A percentile compares a stretch with the other conserved stretches of the same genome.
phyloP scores from a whole-genome alignment of 1,140 invertebrate genomes.

The Cyclina sinensis region DNA sequence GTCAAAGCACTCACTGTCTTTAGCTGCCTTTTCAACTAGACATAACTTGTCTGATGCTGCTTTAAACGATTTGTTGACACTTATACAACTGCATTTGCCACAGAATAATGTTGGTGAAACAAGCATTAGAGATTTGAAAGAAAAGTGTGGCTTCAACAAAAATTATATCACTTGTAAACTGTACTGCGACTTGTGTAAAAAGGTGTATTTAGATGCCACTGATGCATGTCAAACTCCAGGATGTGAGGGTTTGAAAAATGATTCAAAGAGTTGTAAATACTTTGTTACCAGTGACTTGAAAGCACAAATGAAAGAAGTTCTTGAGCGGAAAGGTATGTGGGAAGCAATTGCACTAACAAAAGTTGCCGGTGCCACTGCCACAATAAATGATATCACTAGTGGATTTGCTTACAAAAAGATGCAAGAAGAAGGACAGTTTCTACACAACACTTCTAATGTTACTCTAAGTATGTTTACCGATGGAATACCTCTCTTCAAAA shows the following conservation, averaged over 20 bases:
- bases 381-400: constrained; percentile 53
- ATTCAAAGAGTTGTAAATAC: constrained; percentile 31
- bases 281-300: constrained; percentile 65
- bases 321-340: constrained; percentile 44
- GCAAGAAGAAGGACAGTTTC: constrained; percentile 46
- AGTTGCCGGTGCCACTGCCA: not conserved
- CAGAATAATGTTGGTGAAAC: constrained; percentile 61
- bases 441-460: not conserved
- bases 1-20: not conserved
- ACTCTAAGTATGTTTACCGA: constrained; percentile 52
- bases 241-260: constrained; percentile 44
- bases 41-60: constrained; percentile 28
- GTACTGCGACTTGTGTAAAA: constrained; percentile 47
- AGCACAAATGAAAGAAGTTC: constrained; percentile 59
- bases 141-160: constrained; percentile 45
- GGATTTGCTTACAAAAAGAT: constrained; percentile 26
- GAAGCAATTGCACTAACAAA: constrained; percentile 14
- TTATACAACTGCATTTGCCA: constrained; percentile 15
- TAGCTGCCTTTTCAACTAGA: constrained; percentile 3
- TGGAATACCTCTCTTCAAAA: constrained; percentile 48
- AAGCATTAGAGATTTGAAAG: constrained; percentile 39
- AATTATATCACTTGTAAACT: constrained; percentile 33
- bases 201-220: constrained; percentile 13
- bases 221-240: constrained; percentile 50
- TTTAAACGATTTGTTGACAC: not conserved